Evolutionary conservation across 2,888 invertebrate genomes (phyloP).

Genomic region (Geophilus truncorum): DNA sequence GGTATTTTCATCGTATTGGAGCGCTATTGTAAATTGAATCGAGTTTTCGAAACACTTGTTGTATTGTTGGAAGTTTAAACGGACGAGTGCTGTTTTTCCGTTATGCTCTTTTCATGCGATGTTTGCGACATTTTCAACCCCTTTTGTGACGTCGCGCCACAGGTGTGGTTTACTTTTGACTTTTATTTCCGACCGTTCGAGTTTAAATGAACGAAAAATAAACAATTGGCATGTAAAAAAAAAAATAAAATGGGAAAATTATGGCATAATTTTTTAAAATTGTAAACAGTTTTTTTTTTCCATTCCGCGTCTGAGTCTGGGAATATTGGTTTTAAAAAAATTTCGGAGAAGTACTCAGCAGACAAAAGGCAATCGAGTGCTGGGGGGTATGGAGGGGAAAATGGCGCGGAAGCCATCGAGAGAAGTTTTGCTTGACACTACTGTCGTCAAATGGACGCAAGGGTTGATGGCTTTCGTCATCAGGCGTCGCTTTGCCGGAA

Average conservation of each 20-base stretch:
- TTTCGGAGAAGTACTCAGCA: background rate
- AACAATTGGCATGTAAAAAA: too few species aligned
- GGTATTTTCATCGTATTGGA: slow-evolving; percentile 7
- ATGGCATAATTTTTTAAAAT: background rate
- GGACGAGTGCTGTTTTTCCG: background rate
- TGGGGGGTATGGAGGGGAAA: slow-evolving; percentile 3
- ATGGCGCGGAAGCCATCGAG: slow-evolving; percentile 17
- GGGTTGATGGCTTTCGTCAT: slow-evolving; percentile 17
- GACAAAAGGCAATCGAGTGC: slow-evolving; percentile 19
- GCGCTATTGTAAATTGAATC: slow-evolving; percentile 7
- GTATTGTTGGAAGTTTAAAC: background rate
- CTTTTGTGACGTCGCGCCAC: background rate
- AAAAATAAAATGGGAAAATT: too few species aligned
- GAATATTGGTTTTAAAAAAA: background rate
- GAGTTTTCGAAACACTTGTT: slow-evolving; percentile 12
- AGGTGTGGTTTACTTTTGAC: background rate
- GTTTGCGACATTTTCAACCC: background rate
- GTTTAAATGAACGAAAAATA: background rate
- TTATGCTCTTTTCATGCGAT: background rate
- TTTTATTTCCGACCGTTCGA: background rate
- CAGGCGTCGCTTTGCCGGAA: slow-evolving; percentile 22
- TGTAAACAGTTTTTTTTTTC: background rate
- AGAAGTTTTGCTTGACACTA: slow-evolving; percentile 21
- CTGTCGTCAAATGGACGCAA: slow-evolving; percentile 17
- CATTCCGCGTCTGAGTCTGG: background rate